Percentiles rank a stretch among this genome's conserved stretches.
Conservation (phyloP, 2,113 vertebrate genomes). For the Balaenoptera acutorostrata region DNA sequence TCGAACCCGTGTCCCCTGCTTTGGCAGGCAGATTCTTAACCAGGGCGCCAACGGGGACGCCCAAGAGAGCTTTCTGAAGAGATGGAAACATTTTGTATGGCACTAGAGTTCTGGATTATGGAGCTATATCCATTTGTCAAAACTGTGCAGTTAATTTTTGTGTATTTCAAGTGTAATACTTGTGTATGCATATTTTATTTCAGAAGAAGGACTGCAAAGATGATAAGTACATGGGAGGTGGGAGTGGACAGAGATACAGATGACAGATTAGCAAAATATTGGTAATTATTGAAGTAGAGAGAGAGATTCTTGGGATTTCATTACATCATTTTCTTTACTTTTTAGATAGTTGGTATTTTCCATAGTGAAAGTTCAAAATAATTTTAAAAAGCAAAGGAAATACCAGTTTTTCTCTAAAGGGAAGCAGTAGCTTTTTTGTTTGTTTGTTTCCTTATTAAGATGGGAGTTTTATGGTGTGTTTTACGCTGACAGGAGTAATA, state of each 20-base stretch:
- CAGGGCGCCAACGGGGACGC: too few species aligned
- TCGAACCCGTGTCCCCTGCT: too few species aligned
- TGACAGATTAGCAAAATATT: too few species aligned
- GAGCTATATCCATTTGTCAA: accelerated
- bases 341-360: background rate
- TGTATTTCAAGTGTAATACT: background rate
- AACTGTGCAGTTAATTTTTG: too few species aligned
- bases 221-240: accelerated
- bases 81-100: accelerated
- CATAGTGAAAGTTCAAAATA: background rate
- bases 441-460: background rate
- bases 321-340: background rate
- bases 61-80: background rate
- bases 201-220: background rate
- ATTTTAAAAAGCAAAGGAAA: background rate
- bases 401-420: background rate
- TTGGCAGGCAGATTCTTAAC: too few species aligned
- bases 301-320: background rate
- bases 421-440: background rate
- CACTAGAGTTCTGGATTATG: background rate
- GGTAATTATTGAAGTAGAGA: accelerated
- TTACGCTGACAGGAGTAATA: background rate
- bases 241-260: accelerated
- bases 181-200: background rate
- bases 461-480: background rate